These are phyloP conservation scores for Teleiodes luculella DNA, from an alignment of 2,888 invertebrate genomes.

Conservation along the genomic window DNA sequence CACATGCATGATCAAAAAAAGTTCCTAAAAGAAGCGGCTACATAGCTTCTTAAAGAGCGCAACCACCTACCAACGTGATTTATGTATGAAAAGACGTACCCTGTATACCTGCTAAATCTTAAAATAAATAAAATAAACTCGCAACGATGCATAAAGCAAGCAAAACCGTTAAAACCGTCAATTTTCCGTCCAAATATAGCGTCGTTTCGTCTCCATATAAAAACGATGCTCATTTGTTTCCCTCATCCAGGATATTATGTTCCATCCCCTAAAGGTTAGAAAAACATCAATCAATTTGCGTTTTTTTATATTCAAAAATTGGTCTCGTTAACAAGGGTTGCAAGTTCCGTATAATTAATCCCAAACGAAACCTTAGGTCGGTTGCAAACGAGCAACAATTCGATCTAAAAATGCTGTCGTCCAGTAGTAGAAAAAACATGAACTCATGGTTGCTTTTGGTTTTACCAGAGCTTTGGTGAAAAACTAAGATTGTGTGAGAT, in stretches of 20 bases:
- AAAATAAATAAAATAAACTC: too few relatives aligned
- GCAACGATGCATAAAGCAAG: not conserved
- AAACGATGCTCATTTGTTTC: slow-evolving; percentile 5
- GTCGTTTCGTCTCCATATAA: not conserved
- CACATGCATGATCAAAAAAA: too few relatives aligned
- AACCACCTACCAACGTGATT: too few relatives aligned
- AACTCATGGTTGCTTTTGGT: too few relatives aligned
- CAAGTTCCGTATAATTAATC: slow-evolving; percentile 63
- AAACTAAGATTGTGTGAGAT: too few relatives aligned
- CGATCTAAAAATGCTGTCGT: too few relatives aligned
- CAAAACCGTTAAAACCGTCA: not conserved
- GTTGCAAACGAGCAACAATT: not conserved
- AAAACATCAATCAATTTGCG: slow-evolving; percentile 11
- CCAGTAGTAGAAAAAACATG: too few relatives aligned
- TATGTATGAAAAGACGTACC: too few relatives aligned
- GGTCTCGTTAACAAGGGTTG: slow-evolving; percentile 35
- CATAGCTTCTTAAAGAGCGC: too few relatives aligned
- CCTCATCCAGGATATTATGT: slow-evolving; percentile 8
- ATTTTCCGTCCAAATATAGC: not conserved
- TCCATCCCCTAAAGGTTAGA: slow-evolving; percentile 6
- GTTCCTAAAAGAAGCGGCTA: too few relatives aligned
- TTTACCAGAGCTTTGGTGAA: too few relatives aligned
- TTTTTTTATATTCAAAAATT: slow-evolving; percentile 4
- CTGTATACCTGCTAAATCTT: too few relatives aligned
- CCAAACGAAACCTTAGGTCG: slow-evolving; percentile 45